These are phyloP conservation scores for Paralichthys olivaceus DNA, from an alignment of 2,113 vertebrate genomes.

Conservation along the genomic window DNA sequence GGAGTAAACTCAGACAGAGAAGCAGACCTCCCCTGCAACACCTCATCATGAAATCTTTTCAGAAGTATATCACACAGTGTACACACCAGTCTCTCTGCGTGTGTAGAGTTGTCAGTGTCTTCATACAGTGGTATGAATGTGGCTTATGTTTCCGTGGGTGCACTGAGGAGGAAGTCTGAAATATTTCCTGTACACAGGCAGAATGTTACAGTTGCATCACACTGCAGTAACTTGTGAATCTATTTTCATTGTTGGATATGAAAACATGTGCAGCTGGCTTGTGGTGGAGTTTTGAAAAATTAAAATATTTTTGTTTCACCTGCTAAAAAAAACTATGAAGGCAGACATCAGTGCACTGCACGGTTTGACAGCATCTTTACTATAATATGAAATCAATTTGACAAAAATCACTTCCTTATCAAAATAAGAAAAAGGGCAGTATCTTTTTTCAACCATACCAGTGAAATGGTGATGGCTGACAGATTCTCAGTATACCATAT, in stretches of 20 bases:
- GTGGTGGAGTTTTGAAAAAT: neutral
- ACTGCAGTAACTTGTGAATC: too few relatives aligned
- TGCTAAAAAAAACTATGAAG: too few relatives aligned
- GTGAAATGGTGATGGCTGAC: too few relatives aligned
- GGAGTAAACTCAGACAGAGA: conserved; percentile 37
- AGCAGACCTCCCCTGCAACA: conserved; percentile 22
- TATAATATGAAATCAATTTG: neutral
- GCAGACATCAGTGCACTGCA: neutral
- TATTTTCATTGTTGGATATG: neutral
- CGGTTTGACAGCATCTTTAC: neutral
- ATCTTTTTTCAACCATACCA: neutral
- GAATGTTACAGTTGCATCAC: neutral
- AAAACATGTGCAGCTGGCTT: neutral
- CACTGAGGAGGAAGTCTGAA: conserved; percentile 55
- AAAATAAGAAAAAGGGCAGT: neutral
- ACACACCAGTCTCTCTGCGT: neutral
- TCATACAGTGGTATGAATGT: neutral
- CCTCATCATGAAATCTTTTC: conserved; percentile 52
- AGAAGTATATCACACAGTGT: neutral
- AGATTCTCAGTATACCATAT: too few relatives aligned
- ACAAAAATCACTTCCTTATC: too few relatives aligned
- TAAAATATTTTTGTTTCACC: neutral
- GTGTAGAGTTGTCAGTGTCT: neutral
- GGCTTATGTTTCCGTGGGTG: conserved; percentile 21
- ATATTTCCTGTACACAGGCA: conserved; percentile 24